Base-by-base conservation (phyloP, 2,113 vertebrate genomes). In the Brachyhypopomus occidentalis region DNA sequence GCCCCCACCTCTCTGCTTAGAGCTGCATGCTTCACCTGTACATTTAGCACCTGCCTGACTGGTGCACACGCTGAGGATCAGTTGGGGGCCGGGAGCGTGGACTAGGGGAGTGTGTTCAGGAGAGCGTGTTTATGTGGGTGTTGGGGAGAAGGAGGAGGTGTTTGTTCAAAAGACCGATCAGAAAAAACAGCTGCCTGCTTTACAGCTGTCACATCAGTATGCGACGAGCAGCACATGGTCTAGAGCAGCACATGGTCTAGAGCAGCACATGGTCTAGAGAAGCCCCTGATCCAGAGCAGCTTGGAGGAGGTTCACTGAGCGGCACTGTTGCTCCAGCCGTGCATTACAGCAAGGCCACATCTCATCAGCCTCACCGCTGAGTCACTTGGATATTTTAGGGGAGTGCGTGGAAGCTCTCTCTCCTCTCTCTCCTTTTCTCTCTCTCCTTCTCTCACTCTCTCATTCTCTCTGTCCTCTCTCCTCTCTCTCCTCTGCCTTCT, bases 11-110 rank as follows among this genome's bases (percentile, higher is more conserved):
- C 74, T 60, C 84, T 80, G 81, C 83, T 78, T 85, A 83, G 86
- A 84, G 86, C 86, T 85, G 83, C 64, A 79, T 85, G 86, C 81
- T 89, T 91, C 90, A 88, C 88, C 85, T 84, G 81, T 82, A 82
- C 90, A 90, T 93, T 92, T 91, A 91, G 89, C 92, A 94, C 92
- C 92, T 94, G 92, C 88, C 90, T 91, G 91, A 93, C 92, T 92
- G 91, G 89, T 89, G 87, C 81, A 83, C 85, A 72, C 80, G 83
- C 77, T 86, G 85, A 82, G 82, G 87, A 41, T 7, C 41, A 9
- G 41, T 6, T 6, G 41, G 41, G 41, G 41, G 30, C 30, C 30
- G 3, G 41, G 41, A 9, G 30, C 30, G 41, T 41, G 41, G 41
- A 4, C 41, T 41, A 9, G 41, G 41, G 41, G 41, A 9, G 41